phyloP scores from a whole-genome alignment of 1,140 invertebrate genomes.

The Drosophila albomicans region DNA sequence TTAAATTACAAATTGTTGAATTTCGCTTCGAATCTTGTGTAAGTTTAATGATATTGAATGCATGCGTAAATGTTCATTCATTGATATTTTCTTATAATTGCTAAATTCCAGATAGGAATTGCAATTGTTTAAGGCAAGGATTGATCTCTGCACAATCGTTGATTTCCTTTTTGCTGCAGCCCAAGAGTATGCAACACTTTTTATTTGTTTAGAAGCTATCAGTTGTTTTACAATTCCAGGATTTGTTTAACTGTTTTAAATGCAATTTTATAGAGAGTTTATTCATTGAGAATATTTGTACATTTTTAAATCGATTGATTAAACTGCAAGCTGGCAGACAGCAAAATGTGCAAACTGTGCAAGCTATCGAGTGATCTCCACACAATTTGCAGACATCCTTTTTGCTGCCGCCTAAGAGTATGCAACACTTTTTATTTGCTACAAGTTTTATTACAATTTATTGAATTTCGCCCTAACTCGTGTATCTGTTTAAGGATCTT shows the following conservation, averaged over 20 bases:
- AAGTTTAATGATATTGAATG: constrained; percentile 52
- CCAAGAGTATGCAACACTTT: constrained; percentile 9
- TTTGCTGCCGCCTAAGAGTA: background rate
- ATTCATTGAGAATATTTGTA: constrained; percentile 39
- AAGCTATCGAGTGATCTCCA: background rate
- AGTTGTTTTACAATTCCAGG: too few species aligned
- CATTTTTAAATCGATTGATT: constrained; percentile 44
- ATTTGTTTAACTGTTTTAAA: too few species aligned
- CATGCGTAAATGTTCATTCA: constrained; percentile 6
- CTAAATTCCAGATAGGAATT: too few species aligned
- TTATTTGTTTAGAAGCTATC: too few species aligned
- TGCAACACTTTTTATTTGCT: background rate
- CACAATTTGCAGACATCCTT: constrained; percentile 9
- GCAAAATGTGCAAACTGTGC: background rate
- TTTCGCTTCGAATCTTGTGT: constrained; percentile 4
- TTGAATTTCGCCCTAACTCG: constrained; percentile 3
- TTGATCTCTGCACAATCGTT: too few species aligned
- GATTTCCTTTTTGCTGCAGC: background rate
- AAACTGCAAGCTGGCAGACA: constrained; percentile 26
- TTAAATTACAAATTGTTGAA: background rate
- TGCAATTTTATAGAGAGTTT: too few species aligned
- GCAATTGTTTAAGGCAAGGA: too few species aligned
- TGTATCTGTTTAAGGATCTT: constrained; percentile 45
- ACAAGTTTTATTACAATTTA: constrained; percentile 5
- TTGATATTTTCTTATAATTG: too few species aligned